Conservation (phyloP, 1,140 invertebrate species). For the Bombus vancouverensis region DNA sequence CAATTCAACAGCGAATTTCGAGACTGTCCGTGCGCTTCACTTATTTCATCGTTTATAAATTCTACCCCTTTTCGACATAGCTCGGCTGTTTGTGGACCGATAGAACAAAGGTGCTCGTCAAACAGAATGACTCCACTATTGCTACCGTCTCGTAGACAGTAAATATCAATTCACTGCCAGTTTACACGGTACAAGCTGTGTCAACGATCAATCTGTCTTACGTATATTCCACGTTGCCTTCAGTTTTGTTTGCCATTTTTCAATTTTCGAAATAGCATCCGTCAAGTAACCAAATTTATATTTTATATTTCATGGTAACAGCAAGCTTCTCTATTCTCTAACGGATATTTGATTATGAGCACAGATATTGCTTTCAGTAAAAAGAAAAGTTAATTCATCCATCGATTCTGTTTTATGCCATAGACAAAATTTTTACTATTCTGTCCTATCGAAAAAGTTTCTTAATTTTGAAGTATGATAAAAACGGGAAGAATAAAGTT, state of each 20-base stretch:
- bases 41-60: constrained; percentile 12
- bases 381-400: too few species aligned
- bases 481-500: not conserved
- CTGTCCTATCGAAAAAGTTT: too few species aligned
- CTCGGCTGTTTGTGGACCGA: not conserved
- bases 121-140: constrained; percentile 2
- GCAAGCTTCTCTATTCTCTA: too few species aligned
- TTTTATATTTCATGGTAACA: too few species aligned
- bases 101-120: constrained; percentile 1
- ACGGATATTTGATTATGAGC: too few species aligned
- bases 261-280: too few species aligned
- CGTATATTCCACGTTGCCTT: not conserved
- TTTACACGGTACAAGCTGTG: not conserved
- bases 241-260: not conserved
- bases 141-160: not conserved
- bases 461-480: too few species aligned
- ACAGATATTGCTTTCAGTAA: too few species aligned
- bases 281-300: too few species aligned
- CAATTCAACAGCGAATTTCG: not conserved
- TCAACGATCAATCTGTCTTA: not conserved
- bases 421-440: too few species aligned
- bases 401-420: too few species aligned
- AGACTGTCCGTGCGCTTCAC: too few species aligned
- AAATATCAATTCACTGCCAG: not conserved
- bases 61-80: not conserved